Evolutionary conservation across 2,888 invertebrate species (phyloP), one percentile per base, ranked within the genome.

Genomic region (Anorthoa munda): DNA sequence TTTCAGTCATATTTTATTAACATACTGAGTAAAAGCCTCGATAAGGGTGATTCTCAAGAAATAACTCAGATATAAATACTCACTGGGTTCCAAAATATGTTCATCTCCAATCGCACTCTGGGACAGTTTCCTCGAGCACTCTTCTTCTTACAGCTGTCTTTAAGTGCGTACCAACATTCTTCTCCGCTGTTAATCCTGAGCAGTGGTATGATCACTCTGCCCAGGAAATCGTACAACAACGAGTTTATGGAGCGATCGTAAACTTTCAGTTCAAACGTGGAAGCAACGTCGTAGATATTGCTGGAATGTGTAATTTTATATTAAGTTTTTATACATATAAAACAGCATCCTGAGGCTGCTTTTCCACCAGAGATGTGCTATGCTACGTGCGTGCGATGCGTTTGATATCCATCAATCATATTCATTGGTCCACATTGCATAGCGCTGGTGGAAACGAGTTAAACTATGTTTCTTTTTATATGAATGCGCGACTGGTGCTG

Each of bases 41-140:
- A 4, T 31, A 39, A n/a, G 12, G 9, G 4, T 15, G 4, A 12
- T 46, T n/a, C 17, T 48, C 2, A 21, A 60, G 11, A 31, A 0
- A 21, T 39, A 15, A 48, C 7, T 56, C 12, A 11, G 17, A 31
- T 7, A 31, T 26, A 17, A 50, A 74, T 77, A 92, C 95, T 94
- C 77, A 96, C 96, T 21, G 95, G 95, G 86, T 95, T 94, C 93
- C 93, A 96, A 80, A 89, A 88, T 21, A 95, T 75, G 17, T 90
- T 88, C 93, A 95, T 94, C 77, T 95, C 93, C 71, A 96, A 78
- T 15, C 91, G 87, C 15, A 96, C 87, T 83, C 96, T 91, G 0
- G 96, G 96, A 75, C 93, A 95, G 77, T 94, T 95, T 26, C 95
- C 95, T 82, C 89, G 94, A 0, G 96, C 95, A 23, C 87, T 89